These are phyloP conservation scores for Caenorhabditis sp. DNA, from an alignment of 2,888 invertebrate genomes.

Conservation along the genomic window DNA sequence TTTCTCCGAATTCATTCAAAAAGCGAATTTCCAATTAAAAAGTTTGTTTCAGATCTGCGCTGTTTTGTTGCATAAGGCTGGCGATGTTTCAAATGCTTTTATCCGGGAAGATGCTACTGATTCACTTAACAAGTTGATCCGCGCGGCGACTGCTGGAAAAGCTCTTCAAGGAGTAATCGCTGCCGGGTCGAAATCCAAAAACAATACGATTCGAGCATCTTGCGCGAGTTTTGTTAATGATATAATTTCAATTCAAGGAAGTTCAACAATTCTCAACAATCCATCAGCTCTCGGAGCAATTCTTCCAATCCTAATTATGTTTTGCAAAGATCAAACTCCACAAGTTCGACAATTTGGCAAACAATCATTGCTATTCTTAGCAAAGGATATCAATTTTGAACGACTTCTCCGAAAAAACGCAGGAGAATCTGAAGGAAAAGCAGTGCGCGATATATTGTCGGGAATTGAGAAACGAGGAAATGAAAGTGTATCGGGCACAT, in stretches of 20 bases:
- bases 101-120: conserved; percentile 86
- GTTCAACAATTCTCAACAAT: conserved; percentile 76
- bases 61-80: conserved; percentile 57
- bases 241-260: conserved; percentile 80
- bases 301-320: conserved; percentile 43
- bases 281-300: conserved; percentile 24
- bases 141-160: conserved; percentile 78
- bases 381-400: conserved; percentile 52
- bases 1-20: background rate
- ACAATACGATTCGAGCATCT: conserved; percentile 85
- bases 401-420: conserved; percentile 47
- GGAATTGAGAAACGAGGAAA: conserved; percentile 47
- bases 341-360: conserved; percentile 48
- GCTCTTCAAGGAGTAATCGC: conserved; percentile 72
- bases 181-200: conserved; percentile 79
- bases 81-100: conserved; percentile 90
- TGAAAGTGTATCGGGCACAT: conserved; percentile 28
- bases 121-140: conserved; percentile 84
- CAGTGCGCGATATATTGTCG: conserved; percentile 43
- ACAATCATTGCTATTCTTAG: conserved; percentile 42
- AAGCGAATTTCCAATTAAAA: background rate
- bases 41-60: conserved; percentile 37
- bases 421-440: conserved; percentile 38
- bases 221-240: conserved; percentile 78
- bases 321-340: conserved; percentile 47